A percentile compares a stretch with the other conserved stretches of the same genome.
phyloP scores from a whole-genome alignment of 2,113 vertebrate species.

The Nothocercus nigrocapillus region DNA sequence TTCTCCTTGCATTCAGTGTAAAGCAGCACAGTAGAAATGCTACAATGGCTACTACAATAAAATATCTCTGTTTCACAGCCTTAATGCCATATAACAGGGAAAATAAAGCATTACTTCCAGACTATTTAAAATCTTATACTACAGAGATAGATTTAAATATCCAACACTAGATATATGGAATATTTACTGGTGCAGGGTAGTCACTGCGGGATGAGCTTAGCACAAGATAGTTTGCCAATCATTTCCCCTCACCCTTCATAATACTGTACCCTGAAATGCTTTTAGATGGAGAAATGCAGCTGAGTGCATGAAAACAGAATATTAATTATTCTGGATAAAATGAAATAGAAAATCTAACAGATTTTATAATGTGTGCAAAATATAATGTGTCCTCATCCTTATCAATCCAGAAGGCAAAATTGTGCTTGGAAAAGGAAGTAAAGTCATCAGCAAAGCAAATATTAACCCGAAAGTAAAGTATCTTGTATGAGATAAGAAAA shows the following conservation, averaged over 20 bases:
- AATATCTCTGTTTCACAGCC: background rate
- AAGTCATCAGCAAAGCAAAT: background rate
- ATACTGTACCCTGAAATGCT: background rate
- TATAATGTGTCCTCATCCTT: background rate
- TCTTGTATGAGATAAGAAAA: background rate
- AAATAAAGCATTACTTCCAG: background rate
- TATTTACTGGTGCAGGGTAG: background rate
- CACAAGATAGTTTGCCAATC: background rate
- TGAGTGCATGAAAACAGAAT: background rate
- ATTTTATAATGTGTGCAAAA: background rate
- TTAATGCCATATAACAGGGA: background rate
- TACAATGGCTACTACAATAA: background rate
- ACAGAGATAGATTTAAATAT: background rate
- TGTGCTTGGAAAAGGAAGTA: background rate
- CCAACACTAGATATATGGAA: background rate
- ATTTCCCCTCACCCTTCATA: background rate
- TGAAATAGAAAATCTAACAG: background rate
- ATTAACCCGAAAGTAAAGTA: background rate
- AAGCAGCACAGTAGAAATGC: background rate
- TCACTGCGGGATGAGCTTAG: background rate
- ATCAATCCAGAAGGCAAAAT: background rate
- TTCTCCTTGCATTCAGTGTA: background rate
- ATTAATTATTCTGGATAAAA: background rate
- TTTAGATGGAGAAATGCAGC: background rate
- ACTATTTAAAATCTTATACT: background rate